Conservation (phyloP, 2,797 vertebrate species). For the Carapus acus region DNA sequence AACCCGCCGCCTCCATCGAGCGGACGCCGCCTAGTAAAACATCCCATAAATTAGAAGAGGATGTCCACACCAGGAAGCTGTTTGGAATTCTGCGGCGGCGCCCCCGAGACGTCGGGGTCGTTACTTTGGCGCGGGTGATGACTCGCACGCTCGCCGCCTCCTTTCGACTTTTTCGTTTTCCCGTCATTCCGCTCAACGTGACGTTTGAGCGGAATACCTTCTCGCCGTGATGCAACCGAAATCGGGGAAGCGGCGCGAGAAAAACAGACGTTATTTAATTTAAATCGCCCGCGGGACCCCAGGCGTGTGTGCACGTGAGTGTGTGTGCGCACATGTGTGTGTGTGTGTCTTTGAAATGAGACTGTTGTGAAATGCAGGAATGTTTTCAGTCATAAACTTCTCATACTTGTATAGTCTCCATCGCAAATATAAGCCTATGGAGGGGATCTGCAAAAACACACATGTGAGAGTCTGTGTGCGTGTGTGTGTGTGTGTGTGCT, state of each 20-base stretch:
- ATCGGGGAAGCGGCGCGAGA: too few relatives aligned
- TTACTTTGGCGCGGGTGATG: too few relatives aligned
- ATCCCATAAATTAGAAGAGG: slow-evolving; percentile 13
- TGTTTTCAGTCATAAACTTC: neutral
- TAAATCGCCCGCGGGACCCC: neutral
- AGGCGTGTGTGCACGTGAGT: slow-evolving; percentile 2
- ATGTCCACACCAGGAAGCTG: slow-evolving; percentile 4
- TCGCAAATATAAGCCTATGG: too few relatives aligned
- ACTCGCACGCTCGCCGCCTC: slow-evolving; percentile 1
- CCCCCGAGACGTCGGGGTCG: neutral
- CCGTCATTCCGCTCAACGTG: too few relatives aligned
- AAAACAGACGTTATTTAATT: neutral
- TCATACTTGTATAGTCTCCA: neutral
- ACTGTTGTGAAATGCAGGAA: neutral
- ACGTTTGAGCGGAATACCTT: too few relatives aligned
- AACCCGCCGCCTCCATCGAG: slow-evolving; percentile 43
- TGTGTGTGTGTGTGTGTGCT: too few relatives aligned
- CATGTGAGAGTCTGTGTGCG: neutral
- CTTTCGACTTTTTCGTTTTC: too few relatives aligned
- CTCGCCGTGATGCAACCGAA: too few relatives aligned
- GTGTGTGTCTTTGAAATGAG: too few relatives aligned
- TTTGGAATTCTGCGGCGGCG: slow-evolving; percentile 8
- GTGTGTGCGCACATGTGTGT: neutral
- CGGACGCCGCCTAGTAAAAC: slow-evolving; percentile 17
- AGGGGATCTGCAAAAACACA: too few relatives aligned